These are phyloP conservation scores for Pedionomus torquatus DNA, from an alignment of 2,113 vertebrate genomes.

Conservation along the genomic window DNA sequence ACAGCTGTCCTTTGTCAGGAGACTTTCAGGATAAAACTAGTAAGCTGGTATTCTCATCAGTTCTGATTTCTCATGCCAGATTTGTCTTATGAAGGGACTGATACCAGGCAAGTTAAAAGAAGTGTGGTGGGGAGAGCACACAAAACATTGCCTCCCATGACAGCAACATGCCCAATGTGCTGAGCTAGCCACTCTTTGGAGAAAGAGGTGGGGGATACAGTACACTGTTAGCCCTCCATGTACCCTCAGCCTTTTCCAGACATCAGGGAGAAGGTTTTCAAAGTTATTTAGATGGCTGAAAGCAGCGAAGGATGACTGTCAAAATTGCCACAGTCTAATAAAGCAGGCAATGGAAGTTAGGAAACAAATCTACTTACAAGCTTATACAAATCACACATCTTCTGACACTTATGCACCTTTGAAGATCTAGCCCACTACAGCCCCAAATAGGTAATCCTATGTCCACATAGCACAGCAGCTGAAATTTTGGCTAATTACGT, in stretches of 20 bases:
- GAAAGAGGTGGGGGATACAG: not conserved
- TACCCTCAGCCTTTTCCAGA: not conserved
- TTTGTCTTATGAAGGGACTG: not conserved
- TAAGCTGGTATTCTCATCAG: not conserved
- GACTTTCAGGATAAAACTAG: not conserved
- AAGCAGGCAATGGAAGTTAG: not conserved
- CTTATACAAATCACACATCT: not conserved
- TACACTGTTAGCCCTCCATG: not conserved
- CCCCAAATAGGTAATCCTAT: not conserved
- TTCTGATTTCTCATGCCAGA: not conserved
- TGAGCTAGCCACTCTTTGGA: not conserved
- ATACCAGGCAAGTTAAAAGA: not conserved
- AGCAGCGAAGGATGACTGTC: not conserved
- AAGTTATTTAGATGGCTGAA: not conserved
- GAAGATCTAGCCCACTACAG: not conserved
- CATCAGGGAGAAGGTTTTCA: not conserved
- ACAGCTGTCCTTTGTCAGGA: not conserved
- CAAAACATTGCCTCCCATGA: not conserved
- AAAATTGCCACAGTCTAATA: not conserved
- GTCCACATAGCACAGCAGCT: not conserved
- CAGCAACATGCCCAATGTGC: not conserved
- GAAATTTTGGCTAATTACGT: not conserved
- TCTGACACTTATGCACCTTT: not conserved
- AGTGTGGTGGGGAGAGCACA: accelerated
- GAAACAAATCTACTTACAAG: not conserved